Evolutionary conservation across 2,797 vertebrate species (phyloP).

Genomic region (Myotis daubentonii): DNA sequence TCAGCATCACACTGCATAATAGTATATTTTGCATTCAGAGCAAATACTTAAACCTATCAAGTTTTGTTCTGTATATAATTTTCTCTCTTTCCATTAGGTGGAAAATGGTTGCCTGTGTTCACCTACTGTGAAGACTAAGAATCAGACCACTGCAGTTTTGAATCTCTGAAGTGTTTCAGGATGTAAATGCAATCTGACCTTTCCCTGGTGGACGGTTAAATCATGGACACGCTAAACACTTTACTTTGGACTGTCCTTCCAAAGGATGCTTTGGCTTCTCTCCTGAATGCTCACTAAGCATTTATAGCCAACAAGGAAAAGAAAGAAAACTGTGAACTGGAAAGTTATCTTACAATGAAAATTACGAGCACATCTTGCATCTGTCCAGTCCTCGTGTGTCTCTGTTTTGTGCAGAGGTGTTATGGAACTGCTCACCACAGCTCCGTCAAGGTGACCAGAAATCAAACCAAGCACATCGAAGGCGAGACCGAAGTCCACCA

Average conservation of each 20-base stretch:
- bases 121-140: slow-evolving; percentile 84
- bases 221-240: slow-evolving; percentile 90
- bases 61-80: slow-evolving; percentile 76
- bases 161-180: slow-evolving; percentile 84
- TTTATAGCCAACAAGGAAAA: slow-evolving; percentile 79
- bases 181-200: slow-evolving; percentile 90
- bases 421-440: slow-evolving; percentile 90
- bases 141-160: slow-evolving; percentile 76
- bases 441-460: slow-evolving; percentile 89
- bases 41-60: slow-evolving; percentile 52
- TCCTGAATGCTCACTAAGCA: slow-evolving; percentile 82
- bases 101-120: slow-evolving; percentile 88
- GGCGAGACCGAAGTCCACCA: slow-evolving; percentile 98
- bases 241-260: slow-evolving; percentile 86
- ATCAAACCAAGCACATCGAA: slow-evolving; percentile 93
- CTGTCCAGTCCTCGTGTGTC: slow-evolving; percentile 96
- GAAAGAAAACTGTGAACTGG: slow-evolving; percentile 78
- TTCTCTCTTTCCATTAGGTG: slow-evolving; percentile 85
- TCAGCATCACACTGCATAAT: not conserved
- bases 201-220: slow-evolving; percentile 84
- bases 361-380: slow-evolving; percentile 93
- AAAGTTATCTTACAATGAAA: slow-evolving; percentile 93
- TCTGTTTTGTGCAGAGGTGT: slow-evolving; percentile 96
- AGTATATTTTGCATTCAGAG: slow-evolving; percentile 21
- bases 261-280: slow-evolving; percentile 86